Evolutionary conservation across 2,888 invertebrate species (phyloP).

Genomic region (Falcaria lacertinaria): DNA sequence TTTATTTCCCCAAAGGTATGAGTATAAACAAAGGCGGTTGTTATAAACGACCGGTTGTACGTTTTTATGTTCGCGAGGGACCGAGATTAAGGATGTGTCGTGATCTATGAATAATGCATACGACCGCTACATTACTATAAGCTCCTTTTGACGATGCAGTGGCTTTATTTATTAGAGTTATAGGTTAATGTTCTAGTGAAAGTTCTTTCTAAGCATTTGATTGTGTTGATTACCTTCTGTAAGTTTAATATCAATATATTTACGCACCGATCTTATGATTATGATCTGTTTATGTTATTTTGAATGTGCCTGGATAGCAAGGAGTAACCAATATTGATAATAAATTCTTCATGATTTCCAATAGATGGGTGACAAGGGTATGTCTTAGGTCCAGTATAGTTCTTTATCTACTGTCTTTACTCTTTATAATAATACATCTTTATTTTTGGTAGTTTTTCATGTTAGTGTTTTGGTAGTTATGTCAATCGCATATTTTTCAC

Average conservation of each 20-base stretch:
- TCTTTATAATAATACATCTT: too few relatives aligned
- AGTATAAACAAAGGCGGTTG: conserved; percentile 28
- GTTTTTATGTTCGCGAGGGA: conserved; percentile 18
- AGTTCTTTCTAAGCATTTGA: background rate
- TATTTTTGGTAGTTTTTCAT: too few relatives aligned
- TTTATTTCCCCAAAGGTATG: conserved; percentile 7
- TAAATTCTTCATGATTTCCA: too few relatives aligned
- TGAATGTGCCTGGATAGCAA: too few relatives aligned
- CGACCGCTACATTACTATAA: conserved; percentile 30
- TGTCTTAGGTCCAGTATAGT: too few relatives aligned
- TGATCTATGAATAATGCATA: conserved; percentile 52
- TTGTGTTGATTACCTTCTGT: background rate
- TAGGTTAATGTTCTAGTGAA: conserved; percentile 1
- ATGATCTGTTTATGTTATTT: too few relatives aligned
- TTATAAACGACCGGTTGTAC: conserved; percentile 38
- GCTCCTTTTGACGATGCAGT: conserved; percentile 21
- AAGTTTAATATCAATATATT: background rate
- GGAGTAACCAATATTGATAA: too few relatives aligned
- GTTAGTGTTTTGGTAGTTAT: too few relatives aligned
- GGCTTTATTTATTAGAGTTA: conserved; percentile 10
- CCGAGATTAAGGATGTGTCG: conserved; percentile 27
- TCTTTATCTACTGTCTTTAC: too few relatives aligned
- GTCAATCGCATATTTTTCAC: too few relatives aligned
- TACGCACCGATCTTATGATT: too few relatives aligned
- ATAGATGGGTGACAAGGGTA: too few relatives aligned